Conservation (phyloP, 2,113 vertebrate genomes). For the Sciurus niger region DNA sequence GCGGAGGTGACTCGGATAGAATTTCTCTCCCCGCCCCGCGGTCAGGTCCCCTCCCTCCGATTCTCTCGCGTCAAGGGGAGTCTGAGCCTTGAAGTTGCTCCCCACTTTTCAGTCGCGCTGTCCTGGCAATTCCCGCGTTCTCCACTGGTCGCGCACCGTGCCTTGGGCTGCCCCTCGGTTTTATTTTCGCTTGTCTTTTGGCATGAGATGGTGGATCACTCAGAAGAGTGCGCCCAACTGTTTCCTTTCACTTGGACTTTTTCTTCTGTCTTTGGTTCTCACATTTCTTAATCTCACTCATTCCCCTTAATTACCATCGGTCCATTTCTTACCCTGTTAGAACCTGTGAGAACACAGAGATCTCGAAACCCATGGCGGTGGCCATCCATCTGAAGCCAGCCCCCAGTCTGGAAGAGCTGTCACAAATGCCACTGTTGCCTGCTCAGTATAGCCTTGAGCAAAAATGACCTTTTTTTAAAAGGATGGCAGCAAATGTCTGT, state of each 20-base stretch:
- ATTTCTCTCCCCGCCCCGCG: background rate
- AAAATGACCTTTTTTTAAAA: background rate
- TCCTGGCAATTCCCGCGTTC: background rate
- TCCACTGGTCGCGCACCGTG: background rate
- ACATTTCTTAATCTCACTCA: background rate
- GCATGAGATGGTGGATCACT: too few relatives aligned
- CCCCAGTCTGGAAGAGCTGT: background rate
- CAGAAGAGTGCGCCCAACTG: background rate
- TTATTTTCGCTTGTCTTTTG: background rate
- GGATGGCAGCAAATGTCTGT: background rate
- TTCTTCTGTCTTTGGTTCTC: background rate
- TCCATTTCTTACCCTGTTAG: background rate
- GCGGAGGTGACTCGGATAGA: background rate
- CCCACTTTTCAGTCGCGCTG: background rate
- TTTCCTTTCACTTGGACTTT: background rate
- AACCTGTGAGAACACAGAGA: background rate
- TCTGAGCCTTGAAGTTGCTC: constrained; percentile 36
- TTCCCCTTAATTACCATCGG: background rate
- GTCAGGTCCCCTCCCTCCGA: background rate
- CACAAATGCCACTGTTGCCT: background rate
- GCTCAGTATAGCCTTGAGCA: background rate
- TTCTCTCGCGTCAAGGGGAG: background rate
- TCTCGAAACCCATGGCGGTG: background rate
- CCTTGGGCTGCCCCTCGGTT: background rate
- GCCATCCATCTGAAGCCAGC: background rate